phyloP scores from a whole-genome alignment of 2,797 vertebrate species.

The Anas bahamensis region DNA sequence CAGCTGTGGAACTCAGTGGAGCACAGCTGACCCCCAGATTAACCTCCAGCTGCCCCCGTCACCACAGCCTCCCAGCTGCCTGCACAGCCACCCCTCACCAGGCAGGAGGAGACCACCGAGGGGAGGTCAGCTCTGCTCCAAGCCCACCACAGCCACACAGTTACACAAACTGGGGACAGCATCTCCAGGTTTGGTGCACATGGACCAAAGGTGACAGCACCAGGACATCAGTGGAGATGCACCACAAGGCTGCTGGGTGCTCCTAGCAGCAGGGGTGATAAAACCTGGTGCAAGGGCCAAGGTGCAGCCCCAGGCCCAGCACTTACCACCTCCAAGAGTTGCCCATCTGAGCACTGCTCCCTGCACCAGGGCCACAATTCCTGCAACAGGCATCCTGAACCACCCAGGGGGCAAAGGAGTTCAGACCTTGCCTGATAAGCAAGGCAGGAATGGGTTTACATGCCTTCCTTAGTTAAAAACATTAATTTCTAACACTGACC shows the following conservation, averaged over 20 bases:
- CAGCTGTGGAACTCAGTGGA: neutral
- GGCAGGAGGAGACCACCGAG: accelerated
- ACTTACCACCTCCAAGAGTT: neutral
- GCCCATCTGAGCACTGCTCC: neutral
- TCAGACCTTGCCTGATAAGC: neutral
- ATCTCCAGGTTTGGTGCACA: accelerated
- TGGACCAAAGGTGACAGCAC: neutral
- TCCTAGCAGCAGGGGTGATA: no score
- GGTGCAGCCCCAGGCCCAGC: neutral
- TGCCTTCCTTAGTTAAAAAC: neutral
- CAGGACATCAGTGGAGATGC: neutral
- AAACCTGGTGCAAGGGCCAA: neutral
- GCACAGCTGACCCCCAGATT: neutral
- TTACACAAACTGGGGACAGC: accelerated
- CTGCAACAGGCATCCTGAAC: neutral
- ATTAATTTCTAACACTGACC: neutral
- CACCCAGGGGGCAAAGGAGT: accelerated
- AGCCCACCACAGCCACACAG: neutral
- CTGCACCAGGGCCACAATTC: accelerated
- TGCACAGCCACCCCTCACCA: neutral
- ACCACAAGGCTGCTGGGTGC: neutral
- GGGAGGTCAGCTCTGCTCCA: neutral
- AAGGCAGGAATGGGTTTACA: neutral
- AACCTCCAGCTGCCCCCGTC: neutral
- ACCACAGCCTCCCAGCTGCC: neutral